Percentiles rank a stretch among this genome's conserved stretches.
These are phyloP conservation scores for Coleophora deauratella DNA, from an alignment of 2,888 invertebrate genomes.

Conservation along the genomic window DNA sequence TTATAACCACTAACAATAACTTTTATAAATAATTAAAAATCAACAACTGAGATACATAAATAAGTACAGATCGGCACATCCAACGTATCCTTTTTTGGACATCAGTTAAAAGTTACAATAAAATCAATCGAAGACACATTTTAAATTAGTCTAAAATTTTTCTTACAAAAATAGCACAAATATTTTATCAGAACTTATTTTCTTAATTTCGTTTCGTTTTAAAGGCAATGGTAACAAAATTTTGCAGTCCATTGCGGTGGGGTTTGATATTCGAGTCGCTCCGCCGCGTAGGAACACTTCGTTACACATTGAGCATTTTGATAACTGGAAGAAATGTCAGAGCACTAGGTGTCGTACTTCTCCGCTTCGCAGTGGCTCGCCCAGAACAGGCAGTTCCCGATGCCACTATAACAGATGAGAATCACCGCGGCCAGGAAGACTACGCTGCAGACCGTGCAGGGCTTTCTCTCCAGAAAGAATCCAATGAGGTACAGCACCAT, in stretches of 20 bases:
- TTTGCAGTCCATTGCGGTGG: neutral
- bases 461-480: constrained; percentile 96
- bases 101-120: constrained; percentile 10
- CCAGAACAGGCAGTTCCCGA: constrained; percentile 97
- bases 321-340: constrained; percentile 29
- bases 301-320: constrained; percentile 50
- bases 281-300: constrained; percentile 30
- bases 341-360: constrained; percentile 67
- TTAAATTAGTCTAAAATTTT: too few species aligned
- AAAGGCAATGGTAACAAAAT: constrained; percentile 1
- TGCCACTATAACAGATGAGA: constrained; percentile 96
- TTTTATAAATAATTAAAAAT: constrained; percentile 26
- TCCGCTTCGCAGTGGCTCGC: constrained; percentile 83
- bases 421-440: constrained; percentile 95
- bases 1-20: constrained; percentile 31
- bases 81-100: constrained; percentile 16
- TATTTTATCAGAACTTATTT: constrained; percentile 12
- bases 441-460: constrained; percentile 97
- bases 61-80: constrained; percentile 55
- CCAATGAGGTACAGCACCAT: constrained; percentile 96
- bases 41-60: constrained; percentile 35
- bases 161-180: constrained; percentile 53
- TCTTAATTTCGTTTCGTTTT: constrained; percentile 4
- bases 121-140: too few species aligned
- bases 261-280: neutral